Base-by-base conservation (phyloP, 2,888 invertebrate species). In the Lycophotia porphyrea region DNA sequence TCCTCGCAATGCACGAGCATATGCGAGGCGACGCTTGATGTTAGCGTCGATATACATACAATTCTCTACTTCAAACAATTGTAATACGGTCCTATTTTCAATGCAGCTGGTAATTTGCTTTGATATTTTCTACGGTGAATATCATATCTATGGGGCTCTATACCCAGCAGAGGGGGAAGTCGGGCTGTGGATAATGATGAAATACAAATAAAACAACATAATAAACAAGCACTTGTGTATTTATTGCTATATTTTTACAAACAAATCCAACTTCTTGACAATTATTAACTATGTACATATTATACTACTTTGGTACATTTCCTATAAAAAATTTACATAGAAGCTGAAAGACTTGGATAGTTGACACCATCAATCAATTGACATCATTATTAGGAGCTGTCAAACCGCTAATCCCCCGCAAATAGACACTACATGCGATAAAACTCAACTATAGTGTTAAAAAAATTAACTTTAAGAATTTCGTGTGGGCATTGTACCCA, bases 181-280 rank as follows among this genome's bases (percentile, higher is more conserved):
- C 11, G 2, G 5, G 2, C 15, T 27, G 15, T 55, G 27, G 15
- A 55, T 2, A 27, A 27, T 27, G 8, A 58, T 58, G 18, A 24
- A 24, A 47, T 31, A 58, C 36, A 42, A 66, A 78, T 78, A 78
- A 79, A 79, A 83, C 52, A 27, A 69, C 27, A 60, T 55, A 34
- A 18, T 63, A 76, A 61, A 68, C 49, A 83, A 78, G 27, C 18
- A 18, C 15, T 36, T 82, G 34, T 78, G 24, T 78, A 47, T 77
- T 82, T 66, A 78, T 76, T 78, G 39, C 15, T 21, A 61, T 63
- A 58, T 58, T 72, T 44, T 61, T 44, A 80, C n/a, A 21, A 73
- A 80, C n/a, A 21, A 73, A 27, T 66, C 36, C 8, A 44, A 44
- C 1, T 31, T 52, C 61, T 44, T 31, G 5, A 61, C 34, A n/a